phyloP scores from a whole-genome alignment of 2,797 vertebrate genomes.

The Alcedo quadribrachys region DNA sequence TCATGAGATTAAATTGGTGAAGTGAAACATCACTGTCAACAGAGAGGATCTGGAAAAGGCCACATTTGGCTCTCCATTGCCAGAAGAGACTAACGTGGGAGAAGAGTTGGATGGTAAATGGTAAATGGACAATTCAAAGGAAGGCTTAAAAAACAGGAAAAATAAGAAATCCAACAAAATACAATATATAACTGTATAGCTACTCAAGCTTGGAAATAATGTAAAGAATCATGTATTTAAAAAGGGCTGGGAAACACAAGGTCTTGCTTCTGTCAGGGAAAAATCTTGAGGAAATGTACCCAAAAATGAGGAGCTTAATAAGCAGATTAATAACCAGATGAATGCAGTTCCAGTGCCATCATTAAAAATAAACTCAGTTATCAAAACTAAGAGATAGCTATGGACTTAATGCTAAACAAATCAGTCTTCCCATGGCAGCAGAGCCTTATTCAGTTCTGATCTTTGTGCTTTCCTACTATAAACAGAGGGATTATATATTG shows the following conservation, averaged over 20 bases:
- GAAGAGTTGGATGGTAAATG: neutral
- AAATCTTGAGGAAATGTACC: neutral
- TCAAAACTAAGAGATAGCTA: neutral
- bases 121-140: neutral
- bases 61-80: neutral
- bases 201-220: neutral
- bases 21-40: conserved; percentile 14
- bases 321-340: neutral
- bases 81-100: neutral
- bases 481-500: neutral
- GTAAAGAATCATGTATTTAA: neutral
- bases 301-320: neutral
- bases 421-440: neutral
- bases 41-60: neutral
- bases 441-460: neutral
- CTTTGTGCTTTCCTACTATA: neutral
- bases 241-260: neutral
- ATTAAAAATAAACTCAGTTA: neutral
- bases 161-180: neutral
- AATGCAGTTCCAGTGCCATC: neutral
- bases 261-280: neutral
- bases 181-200: neutral
- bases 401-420: neutral
- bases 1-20: neutral
- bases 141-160: neutral